These are phyloP conservation scores for Catostylus mosaicus DNA, from an alignment of 30 jellyfish, hydroid and myxozoan species.

Conservation along the genomic window DNA sequence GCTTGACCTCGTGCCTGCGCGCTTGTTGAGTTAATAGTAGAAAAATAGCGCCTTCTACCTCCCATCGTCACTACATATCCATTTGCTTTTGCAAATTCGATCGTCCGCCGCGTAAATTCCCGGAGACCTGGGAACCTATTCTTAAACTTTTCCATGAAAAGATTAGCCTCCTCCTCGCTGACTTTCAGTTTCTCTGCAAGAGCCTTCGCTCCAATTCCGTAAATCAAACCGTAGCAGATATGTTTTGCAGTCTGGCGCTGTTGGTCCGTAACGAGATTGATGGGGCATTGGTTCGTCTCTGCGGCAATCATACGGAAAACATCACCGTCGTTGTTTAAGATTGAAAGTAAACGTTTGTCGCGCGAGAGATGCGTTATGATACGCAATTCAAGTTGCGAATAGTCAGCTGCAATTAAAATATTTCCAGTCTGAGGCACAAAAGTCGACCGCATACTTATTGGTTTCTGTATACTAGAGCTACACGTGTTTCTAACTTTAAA, in stretches of 20 bases:
- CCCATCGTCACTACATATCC: slow-evolving; percentile 82
- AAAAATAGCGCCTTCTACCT: slow-evolving; percentile 81
- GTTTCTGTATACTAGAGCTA: neutral
- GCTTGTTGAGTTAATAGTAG: slow-evolving; percentile 72
- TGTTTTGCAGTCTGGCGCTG: slow-evolving; percentile 93
- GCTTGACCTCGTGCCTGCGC: slow-evolving; percentile 87
- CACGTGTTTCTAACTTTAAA: neutral
- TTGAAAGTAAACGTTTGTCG: slow-evolving; percentile 60
- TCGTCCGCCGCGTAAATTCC: slow-evolving; percentile 59
- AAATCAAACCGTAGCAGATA: slow-evolving; percentile 90
- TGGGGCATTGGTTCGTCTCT: slow-evolving; percentile 67
- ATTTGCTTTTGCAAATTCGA: slow-evolving; percentile 62
- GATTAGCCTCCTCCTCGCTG: slow-evolving; percentile 76
- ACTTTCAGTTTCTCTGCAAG: slow-evolving; percentile 78
- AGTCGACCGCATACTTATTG: slow-evolving; percentile 91
- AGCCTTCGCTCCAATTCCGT: slow-evolving; percentile 93
- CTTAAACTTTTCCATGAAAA: slow-evolving; percentile 76
- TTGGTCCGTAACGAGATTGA: slow-evolving; percentile 64
- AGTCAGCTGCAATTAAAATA: slow-evolving; percentile 86
- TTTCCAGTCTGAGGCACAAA: slow-evolving; percentile 79
- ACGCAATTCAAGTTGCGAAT: slow-evolving; percentile 90
- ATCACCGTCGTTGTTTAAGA: slow-evolving; percentile 73
- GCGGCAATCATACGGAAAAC: slow-evolving; percentile 94
- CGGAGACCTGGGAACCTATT: slow-evolving; percentile 59
- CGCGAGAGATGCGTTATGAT: slow-evolving; percentile 83